These are phyloP conservation scores for Fratercula arctica DNA, from an alignment of 2,797 vertebrate species.

Conservation along the genomic window DNA sequence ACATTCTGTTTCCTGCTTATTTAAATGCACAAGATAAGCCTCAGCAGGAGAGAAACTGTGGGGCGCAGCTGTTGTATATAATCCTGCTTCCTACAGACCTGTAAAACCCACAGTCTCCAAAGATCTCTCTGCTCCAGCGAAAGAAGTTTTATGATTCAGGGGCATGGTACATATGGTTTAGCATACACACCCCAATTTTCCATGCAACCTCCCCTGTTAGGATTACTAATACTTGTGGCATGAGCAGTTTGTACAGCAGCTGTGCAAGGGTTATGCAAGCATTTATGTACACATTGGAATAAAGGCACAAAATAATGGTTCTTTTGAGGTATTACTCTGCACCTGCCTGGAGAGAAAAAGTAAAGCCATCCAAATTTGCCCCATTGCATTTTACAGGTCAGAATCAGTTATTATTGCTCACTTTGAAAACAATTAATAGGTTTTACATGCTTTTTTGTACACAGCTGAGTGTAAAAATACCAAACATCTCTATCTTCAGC, in stretches of 20 bases:
- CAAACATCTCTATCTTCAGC: neutral
- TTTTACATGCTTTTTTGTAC: neutral
- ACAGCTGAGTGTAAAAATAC: neutral
- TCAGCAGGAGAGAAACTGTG: neutral
- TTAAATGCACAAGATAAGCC: slow-evolving; percentile 49
- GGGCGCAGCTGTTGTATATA: slow-evolving; percentile 52
- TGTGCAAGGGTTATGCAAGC: slow-evolving; percentile 72
- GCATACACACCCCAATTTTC: slow-evolving; percentile 72
- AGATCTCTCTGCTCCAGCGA: slow-evolving; percentile 50
- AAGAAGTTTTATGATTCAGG: slow-evolving; percentile 62
- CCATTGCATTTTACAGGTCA: neutral
- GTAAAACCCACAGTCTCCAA: slow-evolving; percentile 51
- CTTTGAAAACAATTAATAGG: neutral
- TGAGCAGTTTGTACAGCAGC: slow-evolving; percentile 68
- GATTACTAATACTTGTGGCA: slow-evolving; percentile 73
- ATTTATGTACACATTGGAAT: slow-evolving; percentile 59
- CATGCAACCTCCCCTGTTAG: slow-evolving; percentile 70
- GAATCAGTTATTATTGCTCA: neutral
- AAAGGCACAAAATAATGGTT: slow-evolving; percentile 62
- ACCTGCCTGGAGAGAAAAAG: slow-evolving; percentile 46
- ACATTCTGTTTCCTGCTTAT: slow-evolving; percentile 25
- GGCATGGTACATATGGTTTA: slow-evolving; percentile 70
- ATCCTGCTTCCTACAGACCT: slow-evolving; percentile 50
- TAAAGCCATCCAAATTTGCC: slow-evolving; percentile 28
- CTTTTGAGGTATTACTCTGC: slow-evolving; percentile 60